phyloP scores from a whole-genome alignment of 1,140 invertebrate species.

The Drosophila parvula region DNA sequence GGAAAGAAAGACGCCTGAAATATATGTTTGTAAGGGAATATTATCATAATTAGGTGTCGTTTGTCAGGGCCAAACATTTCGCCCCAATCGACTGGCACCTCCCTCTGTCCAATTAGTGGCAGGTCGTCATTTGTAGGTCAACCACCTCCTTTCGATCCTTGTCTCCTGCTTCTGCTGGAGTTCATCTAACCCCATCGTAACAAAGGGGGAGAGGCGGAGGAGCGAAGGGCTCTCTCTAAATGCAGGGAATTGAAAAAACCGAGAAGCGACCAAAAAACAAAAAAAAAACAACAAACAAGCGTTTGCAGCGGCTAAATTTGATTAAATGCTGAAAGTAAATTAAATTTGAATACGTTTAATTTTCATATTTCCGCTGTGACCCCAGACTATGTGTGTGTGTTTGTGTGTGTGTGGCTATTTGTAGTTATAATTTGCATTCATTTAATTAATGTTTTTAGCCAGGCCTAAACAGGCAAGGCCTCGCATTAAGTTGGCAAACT shows the following conservation, averaged over 20 bases:
- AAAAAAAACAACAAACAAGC: conserved; percentile 54
- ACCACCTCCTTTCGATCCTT: conserved; percentile 10
- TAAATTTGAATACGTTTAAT: conserved; percentile 82
- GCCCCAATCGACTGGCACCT: background rate
- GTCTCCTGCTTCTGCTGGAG: background rate
- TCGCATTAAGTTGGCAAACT: conserved; percentile 13
- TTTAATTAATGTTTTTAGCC: conserved; percentile 55
- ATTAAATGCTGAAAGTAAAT: conserved; percentile 79
- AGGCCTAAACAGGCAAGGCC: conserved; percentile 9
- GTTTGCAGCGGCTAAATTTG: conserved; percentile 68
- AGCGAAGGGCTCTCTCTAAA: conserved; percentile 33
- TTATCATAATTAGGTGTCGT: conserved; percentile 11
- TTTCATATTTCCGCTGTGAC: conserved; percentile 71
- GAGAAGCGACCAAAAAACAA: conserved; percentile 46
- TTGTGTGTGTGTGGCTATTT: conserved; percentile 50
- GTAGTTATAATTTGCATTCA: conserved; percentile 65
- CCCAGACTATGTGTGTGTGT: conserved; percentile 10
- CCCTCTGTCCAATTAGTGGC: conserved; percentile 12
- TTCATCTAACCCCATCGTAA: conserved; percentile 21
- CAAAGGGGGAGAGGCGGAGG: background rate
- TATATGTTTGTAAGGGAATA: background rate
- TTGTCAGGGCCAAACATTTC: conserved; percentile 1
- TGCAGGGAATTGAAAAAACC: conserved; percentile 68
- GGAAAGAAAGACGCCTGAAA: too few species aligned
- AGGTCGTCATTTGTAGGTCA: conserved; percentile 12